phyloP scores from a whole-genome alignment of 2,797 vertebrate species.

The Clarias pachynema region DNA sequence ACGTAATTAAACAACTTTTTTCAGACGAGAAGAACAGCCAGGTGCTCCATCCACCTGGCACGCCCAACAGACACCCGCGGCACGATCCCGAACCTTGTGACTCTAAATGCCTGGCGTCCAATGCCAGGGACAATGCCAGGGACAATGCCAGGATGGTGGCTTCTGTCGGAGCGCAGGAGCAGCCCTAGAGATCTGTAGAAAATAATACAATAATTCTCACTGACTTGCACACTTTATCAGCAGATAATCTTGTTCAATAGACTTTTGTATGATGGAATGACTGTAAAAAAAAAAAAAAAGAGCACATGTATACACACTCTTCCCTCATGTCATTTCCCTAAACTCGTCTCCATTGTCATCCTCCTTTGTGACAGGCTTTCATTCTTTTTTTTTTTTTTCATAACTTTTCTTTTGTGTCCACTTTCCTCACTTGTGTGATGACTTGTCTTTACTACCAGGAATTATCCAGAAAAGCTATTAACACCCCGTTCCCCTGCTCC shows the following conservation, averaged over 20 bases:
- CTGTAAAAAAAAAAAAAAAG: slow-evolving; percentile 76
- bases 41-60: slow-evolving; percentile 87
- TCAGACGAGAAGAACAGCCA: slow-evolving; percentile 99
- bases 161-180: slow-evolving; percentile 85
- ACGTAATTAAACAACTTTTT: slow-evolving; percentile 99
- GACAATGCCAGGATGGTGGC: slow-evolving; percentile 85
- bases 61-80: slow-evolving; percentile 86
- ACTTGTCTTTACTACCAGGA: slow-evolving; percentile 96
- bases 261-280: slow-evolving; percentile 81
- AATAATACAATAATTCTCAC: slow-evolving; percentile 50
- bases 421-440: slow-evolving; percentile 70
- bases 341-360: slow-evolving; percentile 22
- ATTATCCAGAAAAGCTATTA: slow-evolving; percentile 97
- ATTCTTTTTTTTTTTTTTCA: slow-evolving; percentile 57
- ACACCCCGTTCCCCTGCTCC: slow-evolving; percentile 66
- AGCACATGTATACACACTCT: slow-evolving; percentile 65
- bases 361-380: slow-evolving; percentile 20
- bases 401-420: slow-evolving; percentile 61
- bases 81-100: slow-evolving; percentile 88
- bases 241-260: slow-evolving; percentile 62
- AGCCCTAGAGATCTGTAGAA: slow-evolving; percentile 78
- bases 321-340: slow-evolving; percentile 36
- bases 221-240: slow-evolving; percentile 60
- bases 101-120: slow-evolving; percentile 83
- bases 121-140: slow-evolving; percentile 75